A percentile compares a stretch with the other conserved stretches of the same genome.
Conservation (phyloP, 2,113 vertebrate genomes). For the Sorex fumeus region DNA sequence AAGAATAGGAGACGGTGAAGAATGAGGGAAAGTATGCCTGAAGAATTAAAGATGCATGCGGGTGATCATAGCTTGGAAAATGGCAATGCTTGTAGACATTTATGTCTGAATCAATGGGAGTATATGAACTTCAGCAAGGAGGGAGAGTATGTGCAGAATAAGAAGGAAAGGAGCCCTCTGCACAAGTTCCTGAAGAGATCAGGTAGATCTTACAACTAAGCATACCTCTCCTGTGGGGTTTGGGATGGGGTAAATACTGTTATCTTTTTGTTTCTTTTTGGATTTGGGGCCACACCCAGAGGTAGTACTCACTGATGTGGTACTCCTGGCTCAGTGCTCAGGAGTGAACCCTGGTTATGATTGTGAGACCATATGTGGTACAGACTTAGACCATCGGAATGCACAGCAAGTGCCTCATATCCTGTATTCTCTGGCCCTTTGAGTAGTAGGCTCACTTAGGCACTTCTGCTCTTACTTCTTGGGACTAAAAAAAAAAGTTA, state of each 20-base stretch:
- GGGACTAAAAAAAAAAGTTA: neutral
- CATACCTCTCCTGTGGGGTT: neutral
- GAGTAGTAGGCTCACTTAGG: neutral
- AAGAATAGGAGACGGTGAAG: neutral
- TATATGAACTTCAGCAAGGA: neutral
- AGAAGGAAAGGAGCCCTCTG: neutral
- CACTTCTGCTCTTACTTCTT: constrained; percentile 19
- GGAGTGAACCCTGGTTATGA: no score
- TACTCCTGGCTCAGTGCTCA: no score
- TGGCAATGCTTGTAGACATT: neutral
- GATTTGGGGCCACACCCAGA: no score
- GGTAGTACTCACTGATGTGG: no score
- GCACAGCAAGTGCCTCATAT: neutral
- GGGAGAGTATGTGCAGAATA: neutral
- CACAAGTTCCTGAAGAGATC: neutral
- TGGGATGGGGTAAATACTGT: neutral
- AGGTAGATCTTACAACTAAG: neutral
- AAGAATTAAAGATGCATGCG: constrained; percentile 4
- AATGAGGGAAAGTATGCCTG: neutral
- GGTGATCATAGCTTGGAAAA: neutral
- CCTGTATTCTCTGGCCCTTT: no score
- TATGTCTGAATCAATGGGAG: neutral
- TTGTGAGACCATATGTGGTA: no score
- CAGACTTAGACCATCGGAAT: neutral
- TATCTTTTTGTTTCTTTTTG: neutral